Percentiles rank a stretch among this genome's conserved stretches.
phyloP scores from a whole-genome alignment of 1,140 invertebrate species.

The Archivesica marissinica region DNA sequence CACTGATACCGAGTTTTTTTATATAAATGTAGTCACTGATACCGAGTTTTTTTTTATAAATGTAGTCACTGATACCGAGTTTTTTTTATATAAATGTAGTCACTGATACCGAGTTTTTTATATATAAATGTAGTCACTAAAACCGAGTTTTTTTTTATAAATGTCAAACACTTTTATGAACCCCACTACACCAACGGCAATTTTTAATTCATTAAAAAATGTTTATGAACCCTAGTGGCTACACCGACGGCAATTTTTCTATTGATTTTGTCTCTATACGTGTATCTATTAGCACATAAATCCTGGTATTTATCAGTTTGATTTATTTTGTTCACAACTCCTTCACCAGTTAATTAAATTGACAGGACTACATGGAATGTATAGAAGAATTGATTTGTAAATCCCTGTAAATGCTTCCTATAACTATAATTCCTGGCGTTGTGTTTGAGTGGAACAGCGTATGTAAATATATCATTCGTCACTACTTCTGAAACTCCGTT shows the following conservation, averaged over 20 bases:
- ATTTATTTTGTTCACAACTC: not conserved
- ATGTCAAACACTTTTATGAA: not conserved
- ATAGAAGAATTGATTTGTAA: too few relatives aligned
- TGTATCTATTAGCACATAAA: constrained; percentile 5
- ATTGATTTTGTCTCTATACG: not conserved
- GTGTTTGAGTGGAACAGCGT: not conserved
- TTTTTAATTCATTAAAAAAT: not conserved
- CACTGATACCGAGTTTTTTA: too few relatives aligned
- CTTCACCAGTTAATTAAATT: not conserved
- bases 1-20: not conserved
- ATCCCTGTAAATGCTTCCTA: too few relatives aligned
- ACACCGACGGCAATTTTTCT: not conserved
- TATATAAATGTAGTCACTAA: too few relatives aligned
- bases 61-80: not conserved
- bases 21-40: constrained; percentile 1
- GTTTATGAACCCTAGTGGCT: not conserved
- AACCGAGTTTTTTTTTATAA: not conserved
- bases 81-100: too few relatives aligned
- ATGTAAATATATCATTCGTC: not conserved
- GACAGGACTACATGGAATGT: not conserved
- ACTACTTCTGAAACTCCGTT: not conserved
- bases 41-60: not conserved
- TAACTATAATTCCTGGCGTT: not conserved
- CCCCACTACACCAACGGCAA: not conserved
- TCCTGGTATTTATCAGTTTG: not conserved